phyloP scores from a whole-genome alignment of 2,888 invertebrate species.

The Sabatieria punctata region DNA sequence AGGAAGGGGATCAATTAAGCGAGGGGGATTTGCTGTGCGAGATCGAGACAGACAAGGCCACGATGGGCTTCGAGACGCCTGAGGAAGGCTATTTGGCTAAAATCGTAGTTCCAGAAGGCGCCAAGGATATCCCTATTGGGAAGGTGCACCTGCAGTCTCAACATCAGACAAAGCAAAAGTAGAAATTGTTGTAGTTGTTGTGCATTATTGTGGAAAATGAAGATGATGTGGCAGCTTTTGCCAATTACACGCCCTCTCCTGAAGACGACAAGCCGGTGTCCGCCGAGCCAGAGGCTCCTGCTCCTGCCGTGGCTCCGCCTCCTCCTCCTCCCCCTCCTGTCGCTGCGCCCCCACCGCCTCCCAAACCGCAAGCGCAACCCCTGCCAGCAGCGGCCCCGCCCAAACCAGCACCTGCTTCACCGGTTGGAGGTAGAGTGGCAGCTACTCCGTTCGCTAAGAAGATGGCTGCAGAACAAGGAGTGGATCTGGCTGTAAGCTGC shows the following conservation, averaged over 20 bases:
- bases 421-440: constrained; percentile 52
- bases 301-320: constrained; percentile 19
- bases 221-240: constrained; percentile 70
- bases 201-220: constrained; percentile 84
- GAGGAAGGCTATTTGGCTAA: constrained; percentile 94
- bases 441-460: constrained; percentile 84
- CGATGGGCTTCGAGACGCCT: constrained; percentile 98
- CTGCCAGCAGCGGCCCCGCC: too few relatives aligned
- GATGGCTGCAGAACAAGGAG: constrained; percentile 59
- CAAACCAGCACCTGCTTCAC: constrained; percentile 15
- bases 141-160: too few relatives aligned
- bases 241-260: constrained; percentile 47
- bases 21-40: constrained; percentile 96
- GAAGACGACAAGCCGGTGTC: too few relatives aligned
- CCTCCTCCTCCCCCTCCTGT: constrained; percentile 29
- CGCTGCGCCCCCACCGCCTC: constrained; percentile 25
- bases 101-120: constrained; percentile 68
- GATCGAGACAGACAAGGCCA: constrained; percentile 99
- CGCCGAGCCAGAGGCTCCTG: constrained; percentile 18
- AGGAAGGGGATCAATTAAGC: constrained; percentile 59
- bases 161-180: too few relatives aligned
- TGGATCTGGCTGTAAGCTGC: constrained; percentile 42
- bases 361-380: too few relatives aligned
- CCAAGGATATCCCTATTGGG: constrained; percentile 82
- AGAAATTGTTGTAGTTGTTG: constrained; percentile 48